These are phyloP conservation scores for Crocuta crocuta DNA, from an alignment of 2,113 vertebrate species.

Conservation along the genomic window DNA sequence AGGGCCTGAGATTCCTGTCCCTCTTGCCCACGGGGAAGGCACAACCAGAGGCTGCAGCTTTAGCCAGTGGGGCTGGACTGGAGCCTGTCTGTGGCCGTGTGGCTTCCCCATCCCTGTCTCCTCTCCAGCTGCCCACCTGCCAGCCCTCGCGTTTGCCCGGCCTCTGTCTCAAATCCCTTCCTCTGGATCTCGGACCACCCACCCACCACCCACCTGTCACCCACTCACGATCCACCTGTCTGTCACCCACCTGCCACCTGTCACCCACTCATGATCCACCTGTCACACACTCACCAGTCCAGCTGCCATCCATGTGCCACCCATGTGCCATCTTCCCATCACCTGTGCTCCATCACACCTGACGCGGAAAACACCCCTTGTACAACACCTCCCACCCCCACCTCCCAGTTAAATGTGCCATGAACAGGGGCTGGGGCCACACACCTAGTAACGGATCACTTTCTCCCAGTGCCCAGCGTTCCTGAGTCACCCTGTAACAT, in stretches of 20 bases:
- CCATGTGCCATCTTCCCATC: fast-evolving
- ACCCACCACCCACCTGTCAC: not conserved
- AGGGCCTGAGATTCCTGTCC: not conserved
- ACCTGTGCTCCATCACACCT: not conserved
- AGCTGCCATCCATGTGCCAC: not conserved
- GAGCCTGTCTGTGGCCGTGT: not conserved
- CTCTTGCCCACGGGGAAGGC: not conserved
- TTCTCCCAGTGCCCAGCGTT: not conserved
- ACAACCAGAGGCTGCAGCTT: not conserved
- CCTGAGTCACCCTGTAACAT: not conserved
- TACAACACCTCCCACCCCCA: not conserved
- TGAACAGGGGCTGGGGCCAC: not conserved
- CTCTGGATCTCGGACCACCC: not conserved
- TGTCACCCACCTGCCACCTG: not conserved
- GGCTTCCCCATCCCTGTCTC: fast-evolving
- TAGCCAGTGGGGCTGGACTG: not conserved
- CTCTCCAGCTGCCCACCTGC: not conserved
- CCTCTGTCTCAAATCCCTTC: not conserved
- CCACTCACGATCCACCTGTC: too few relatives aligned
- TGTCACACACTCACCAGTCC: too few relatives aligned
- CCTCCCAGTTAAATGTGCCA: not conserved
- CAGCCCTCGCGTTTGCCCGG: not conserved
- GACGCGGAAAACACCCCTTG: not conserved
- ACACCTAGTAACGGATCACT: not conserved
- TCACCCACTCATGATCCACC: not conserved